A percentile compares a stretch with the other conserved stretches of the same genome.
Conservation (phyloP, 1,140 invertebrate species). For the Eueides isabella region DNA sequence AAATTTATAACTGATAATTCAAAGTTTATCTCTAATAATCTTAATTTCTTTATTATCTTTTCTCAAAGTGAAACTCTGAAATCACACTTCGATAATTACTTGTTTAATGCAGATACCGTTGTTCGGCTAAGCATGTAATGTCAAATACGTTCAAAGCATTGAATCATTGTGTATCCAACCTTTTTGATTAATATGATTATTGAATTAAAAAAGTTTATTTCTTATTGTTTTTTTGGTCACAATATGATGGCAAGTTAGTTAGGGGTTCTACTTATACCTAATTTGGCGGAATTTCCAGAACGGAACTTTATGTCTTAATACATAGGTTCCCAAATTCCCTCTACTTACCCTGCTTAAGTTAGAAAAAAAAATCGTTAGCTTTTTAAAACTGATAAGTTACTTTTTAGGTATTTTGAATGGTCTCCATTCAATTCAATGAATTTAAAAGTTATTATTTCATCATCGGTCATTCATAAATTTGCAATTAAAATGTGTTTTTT, state of each 20-base stretch:
- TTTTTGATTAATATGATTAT: slow-evolving; percentile 22
- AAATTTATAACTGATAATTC: slow-evolving; percentile 68
- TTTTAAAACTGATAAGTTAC: too few relatives aligned
- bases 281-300: too few relatives aligned
- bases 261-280: background rate
- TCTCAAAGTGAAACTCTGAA: slow-evolving; percentile 41
- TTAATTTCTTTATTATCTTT: slow-evolving; percentile 70
- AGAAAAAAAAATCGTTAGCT: too few relatives aligned
- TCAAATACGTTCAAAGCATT: slow-evolving; percentile 35
- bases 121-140: slow-evolving; percentile 40
- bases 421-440: too few relatives aligned
- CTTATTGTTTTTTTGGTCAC: background rate
- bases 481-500: slow-evolving; percentile 2
- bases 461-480: background rate
- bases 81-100: slow-evolving; percentile 48
- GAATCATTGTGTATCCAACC: slow-evolving; percentile 36
- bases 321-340: too few relatives aligned
- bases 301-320: too few relatives aligned
- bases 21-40: slow-evolving; percentile 63
- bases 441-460: too few relatives aligned
- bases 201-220: background rate
- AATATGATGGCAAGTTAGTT: background rate
- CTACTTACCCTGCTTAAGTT: too few relatives aligned
- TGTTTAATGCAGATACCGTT: slow-evolving; percentile 44
- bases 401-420: too few relatives aligned